Evolutionary conservation across 1,140 invertebrate species (phyloP), one percentile per base, ranked within the genome.

Genomic region (Galleria mellonella): DNA sequence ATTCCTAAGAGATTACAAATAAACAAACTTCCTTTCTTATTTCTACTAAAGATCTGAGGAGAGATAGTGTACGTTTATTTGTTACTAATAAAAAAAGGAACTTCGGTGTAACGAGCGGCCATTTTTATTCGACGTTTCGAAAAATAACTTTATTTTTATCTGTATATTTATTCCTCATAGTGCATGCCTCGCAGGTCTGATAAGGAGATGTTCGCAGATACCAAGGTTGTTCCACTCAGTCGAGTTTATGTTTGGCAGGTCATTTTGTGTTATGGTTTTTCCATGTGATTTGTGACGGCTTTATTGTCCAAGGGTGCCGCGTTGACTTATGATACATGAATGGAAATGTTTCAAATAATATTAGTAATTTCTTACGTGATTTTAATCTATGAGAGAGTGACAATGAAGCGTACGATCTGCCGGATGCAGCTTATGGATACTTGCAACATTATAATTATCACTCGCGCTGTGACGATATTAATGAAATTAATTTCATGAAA

Each of bases 111-210:
- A 73, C 32, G 50, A 5, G 1, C 23, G 14, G 37, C 32, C 51
- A 4, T 23, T 55, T 57, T 60, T 69, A 71, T 76, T 77, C 70
- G 72, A 70, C 60, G 56, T 66, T 81, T 72, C 52, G 62, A 64
- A 75, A 76, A 78, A 81, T 77, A 76, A 68, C 60, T 72, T 72
- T 75, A 70, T 72, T 75, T 77, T 75, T 78, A 74, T 77, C 64
- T 62, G 45, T 56, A 49, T 71, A 71, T 76, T 71, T 74, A 72
- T 81, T 71, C 53, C 50, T 59, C 47, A 55, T 59, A 63, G 62
- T 58, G 47, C 50, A 51, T 53, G 58, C 62, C 52, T 53, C 55
- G 45, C 32, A 35, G 35, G 33, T 32, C 56, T 51, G 72, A 71
- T 75, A 74, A 66, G 62, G 51, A 61, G 65, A 65, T 68, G 47